Conservation (phyloP, 2,888 invertebrate genomes). For the Cheilosia pagana region DNA sequence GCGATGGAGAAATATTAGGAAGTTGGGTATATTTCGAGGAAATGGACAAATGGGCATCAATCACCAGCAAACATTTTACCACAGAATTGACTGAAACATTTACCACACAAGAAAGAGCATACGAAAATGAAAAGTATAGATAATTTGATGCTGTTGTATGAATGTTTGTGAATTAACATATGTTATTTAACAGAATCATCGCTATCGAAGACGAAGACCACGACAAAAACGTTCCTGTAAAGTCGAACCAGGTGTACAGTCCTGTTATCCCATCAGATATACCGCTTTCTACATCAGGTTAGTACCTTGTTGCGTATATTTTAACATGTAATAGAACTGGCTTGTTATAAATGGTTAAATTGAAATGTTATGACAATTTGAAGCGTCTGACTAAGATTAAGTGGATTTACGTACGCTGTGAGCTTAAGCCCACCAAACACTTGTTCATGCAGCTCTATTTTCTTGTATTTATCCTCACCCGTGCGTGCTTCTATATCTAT, state of each 20-base stretch:
- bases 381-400: no score
- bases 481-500: no score
- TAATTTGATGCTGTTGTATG: background rate
- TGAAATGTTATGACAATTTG: no score
- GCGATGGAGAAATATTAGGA: background rate
- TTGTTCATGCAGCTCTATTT: no score
- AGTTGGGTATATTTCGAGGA: background rate
- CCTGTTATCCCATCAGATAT: background rate
- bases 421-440: no score
- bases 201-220: no score
- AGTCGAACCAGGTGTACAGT: background rate
- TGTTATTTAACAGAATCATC: no score
- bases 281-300: background rate
- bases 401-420: no score
- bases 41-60: background rate
- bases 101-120: background rate
- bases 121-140: background rate
- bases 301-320: background rate
- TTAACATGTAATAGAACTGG: no score
- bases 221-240: no score
- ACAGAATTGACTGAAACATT: background rate
- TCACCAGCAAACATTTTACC: background rate
- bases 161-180: background rate
- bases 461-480: no score
- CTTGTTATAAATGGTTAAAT: no score